These are phyloP conservation scores for Menidia beryllina DNA, from an alignment of 2,113 vertebrate genomes.

Conservation along the genomic window DNA sequence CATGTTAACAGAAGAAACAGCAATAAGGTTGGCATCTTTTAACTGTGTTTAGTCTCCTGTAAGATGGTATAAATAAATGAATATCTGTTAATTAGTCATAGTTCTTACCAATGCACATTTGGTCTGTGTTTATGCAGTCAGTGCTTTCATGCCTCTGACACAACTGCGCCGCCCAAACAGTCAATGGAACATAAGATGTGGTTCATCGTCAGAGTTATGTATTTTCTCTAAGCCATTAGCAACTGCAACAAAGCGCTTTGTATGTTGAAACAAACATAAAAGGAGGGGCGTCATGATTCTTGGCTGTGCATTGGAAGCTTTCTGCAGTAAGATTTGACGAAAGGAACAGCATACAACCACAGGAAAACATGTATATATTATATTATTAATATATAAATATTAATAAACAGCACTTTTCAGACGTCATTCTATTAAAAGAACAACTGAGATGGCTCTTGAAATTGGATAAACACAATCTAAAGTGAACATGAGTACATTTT, in stretches of 20 bases:
- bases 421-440: no score
- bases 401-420: no score
- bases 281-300: background rate
- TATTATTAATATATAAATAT: no score
- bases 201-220: conserved; percentile 8
- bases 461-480: no score
- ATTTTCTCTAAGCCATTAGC: conserved; percentile 1
- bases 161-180: background rate
- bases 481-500: no score
- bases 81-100: background rate
- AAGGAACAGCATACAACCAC: background rate
- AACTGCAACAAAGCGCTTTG: background rate
- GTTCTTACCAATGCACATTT: background rate
- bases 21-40: no score
- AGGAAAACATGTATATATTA: background rate
- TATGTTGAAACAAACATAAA: conserved; percentile 23
- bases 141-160: background rate
- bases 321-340: background rate
- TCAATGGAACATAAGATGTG: background rate
- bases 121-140: background rate
- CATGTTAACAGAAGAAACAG: no score
- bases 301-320: conserved; percentile 5
- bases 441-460: no score
- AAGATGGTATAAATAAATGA: background rate
- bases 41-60: no score